Evolutionary conservation across 1,140 invertebrate species (phyloP).

Genomic region (Hyles vespertilio): DNA sequence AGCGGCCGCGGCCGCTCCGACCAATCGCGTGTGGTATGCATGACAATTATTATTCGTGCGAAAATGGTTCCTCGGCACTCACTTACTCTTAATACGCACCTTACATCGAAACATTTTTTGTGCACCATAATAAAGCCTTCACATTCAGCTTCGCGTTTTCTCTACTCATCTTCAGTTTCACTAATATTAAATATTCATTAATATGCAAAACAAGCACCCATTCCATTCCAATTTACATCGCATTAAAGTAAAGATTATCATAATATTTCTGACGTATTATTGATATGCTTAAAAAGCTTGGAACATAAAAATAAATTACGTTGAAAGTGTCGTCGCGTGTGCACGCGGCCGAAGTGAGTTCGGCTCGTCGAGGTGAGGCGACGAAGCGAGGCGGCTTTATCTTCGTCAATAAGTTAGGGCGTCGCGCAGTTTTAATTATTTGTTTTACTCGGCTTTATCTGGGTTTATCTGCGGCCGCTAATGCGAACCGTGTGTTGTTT

Average conservation of each 20-base stretch:
- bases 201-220: too few species aligned
- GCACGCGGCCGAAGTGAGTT: constrained; percentile 15
- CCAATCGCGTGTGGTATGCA: constrained; percentile 2
- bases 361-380: neutral
- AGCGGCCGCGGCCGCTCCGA: constrained; percentile 25
- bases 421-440: constrained; percentile 36
- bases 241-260: constrained; percentile 2
- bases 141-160: too few species aligned
- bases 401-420: constrained; percentile 31
- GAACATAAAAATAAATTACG: constrained; percentile 1
- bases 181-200: too few species aligned
- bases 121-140: too few species aligned
- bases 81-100: neutral
- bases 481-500: constrained; percentile 18
- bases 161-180: too few species aligned
- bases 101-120: too few species aligned
- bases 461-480: constrained; percentile 23
- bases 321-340: constrained; percentile 11
- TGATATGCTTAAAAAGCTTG: neutral
- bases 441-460: constrained; percentile 32
- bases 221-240: neutral
- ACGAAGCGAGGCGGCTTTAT: constrained; percentile 14
- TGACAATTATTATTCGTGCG: constrained; percentile 2
- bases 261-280: too few species aligned
- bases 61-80: neutral